Base-by-base conservation (phyloP, 2,797 vertebrate genomes). In the Pipistrellus kuhlii region DNA sequence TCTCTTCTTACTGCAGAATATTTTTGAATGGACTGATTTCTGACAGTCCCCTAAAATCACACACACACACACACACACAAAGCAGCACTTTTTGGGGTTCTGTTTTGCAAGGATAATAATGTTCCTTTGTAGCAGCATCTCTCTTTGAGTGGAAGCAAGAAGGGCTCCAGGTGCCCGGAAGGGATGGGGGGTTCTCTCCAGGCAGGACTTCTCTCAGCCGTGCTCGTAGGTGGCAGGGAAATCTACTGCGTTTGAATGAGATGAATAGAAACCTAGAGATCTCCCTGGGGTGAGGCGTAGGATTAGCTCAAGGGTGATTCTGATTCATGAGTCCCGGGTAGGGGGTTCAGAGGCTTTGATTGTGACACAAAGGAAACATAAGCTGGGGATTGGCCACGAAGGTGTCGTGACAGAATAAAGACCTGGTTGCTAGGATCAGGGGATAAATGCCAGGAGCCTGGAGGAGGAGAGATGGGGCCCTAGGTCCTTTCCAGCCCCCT, bases 361-460 rank as follows among this genome's bases (percentile, higher is more conserved):
- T 92, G 77, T 95, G 96, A 97, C 88, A 80, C 59, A 38, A 86
- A 78, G 55, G 76, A 81, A 46, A 90, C n/a, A 68, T 80, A 90
- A 87, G 30, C 87, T 80, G 38, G 53, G 55, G 77, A 41, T 5
- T 51, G 90, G 93, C 38, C 68, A 68, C 14, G 84, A 23, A 23
- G 51, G 17, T 35, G 1, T 48, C n/a, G 76, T 96, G 96, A 97
- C 89, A 96, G 72, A 97, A 97, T 66, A 97, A 97, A 94, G 94
- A 71, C 68, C 82, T 38, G 38, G 93, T 94, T 91, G 81, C 90
- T 82, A 94, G 77, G 91, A n/a, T 66, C 62, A 68, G 35, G 13
- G 48, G 73, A 59, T 90, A 86, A 91, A 91, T 27, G 88, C 51
- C 44, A 44, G 87, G 48, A 87, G 5, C 32, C 72, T 41, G 11